Percentiles rank a stretch among this genome's conserved stretches.
Evolutionary conservation across 2,888 invertebrate species (phyloP).

Genomic region (Oscheius sp.): DNA sequence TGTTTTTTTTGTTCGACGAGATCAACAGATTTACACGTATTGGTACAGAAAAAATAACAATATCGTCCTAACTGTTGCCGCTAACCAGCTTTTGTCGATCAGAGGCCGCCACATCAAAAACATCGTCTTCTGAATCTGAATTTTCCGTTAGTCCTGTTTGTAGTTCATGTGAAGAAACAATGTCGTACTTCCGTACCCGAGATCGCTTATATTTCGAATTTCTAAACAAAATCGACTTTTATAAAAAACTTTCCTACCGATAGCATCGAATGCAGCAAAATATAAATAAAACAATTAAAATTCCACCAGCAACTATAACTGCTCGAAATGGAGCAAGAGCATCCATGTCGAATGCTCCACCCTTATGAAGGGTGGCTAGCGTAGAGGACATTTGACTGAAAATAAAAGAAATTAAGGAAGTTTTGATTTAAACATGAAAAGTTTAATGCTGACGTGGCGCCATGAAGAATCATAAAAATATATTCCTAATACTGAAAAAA

Average conservation of each 20-base stretch:
- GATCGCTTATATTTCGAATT: constrained; percentile 11
- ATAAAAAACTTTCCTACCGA: background rate
- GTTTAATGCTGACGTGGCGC: too few species aligned
- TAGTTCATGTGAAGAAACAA: constrained; percentile 27
- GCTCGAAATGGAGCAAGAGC: constrained; percentile 25
- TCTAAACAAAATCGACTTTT: constrained; percentile 5
- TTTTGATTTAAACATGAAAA: too few species aligned
- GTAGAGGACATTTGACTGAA: background rate
- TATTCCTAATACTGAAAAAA: too few species aligned
- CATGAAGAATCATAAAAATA: too few species aligned
- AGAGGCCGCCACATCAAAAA: constrained; percentile 13
- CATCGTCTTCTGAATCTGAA: constrained; percentile 31
- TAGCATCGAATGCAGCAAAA: constrained; percentile 19
- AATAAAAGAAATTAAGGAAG: too few species aligned
- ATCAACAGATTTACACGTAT: background rate
- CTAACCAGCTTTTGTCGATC: constrained; percentile 28
- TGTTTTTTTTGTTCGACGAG: background rate
- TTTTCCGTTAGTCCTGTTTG: constrained; percentile 29
- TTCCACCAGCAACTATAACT: constrained; percentile 2
- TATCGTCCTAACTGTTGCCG: background rate
- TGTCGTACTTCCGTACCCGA: constrained; percentile 31
- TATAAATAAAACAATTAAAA: background rate
- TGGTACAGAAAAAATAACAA: background rate
- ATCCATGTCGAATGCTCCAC: constrained; percentile 28
- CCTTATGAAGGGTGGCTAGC: background rate